Base-by-base conservation (phyloP, 2,888 invertebrate species). In the Acleris cristana region DNA sequence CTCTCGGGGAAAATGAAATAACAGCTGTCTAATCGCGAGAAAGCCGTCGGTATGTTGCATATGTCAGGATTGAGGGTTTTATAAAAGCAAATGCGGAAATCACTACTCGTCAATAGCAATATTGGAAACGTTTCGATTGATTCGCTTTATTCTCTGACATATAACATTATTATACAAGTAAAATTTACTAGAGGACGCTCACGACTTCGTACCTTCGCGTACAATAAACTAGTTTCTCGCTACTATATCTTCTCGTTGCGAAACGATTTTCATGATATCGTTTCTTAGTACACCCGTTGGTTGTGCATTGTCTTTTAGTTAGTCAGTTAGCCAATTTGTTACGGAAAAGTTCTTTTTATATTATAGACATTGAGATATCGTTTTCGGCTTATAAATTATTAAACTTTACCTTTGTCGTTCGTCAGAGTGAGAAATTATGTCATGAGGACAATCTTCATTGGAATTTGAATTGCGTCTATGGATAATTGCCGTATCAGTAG, bases 401-500 rank as follows among this genome's bases (percentile, higher is more conserved):
- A 26, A 26, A 26, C 26, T 26, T 34, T 77, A 90, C 91, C 82
- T 89, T 75, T 91, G 91, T 65, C 86, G 83, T 34, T 81, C 83
- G n/a, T 80, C 69, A 6, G 77, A 81, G 26, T 83, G 77, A 10
- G 85, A 82, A 44, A 79, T 75, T 4, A 87, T 72, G 53, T 70
- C 76, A 44, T 77, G 73, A 2, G 73, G 34, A 59, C 73, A 73
- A 64, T 83, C 79, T 73, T 82, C 78, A 34, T 84, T 85, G 72
- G 83, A 81, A 52, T 80, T 78, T 62, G 81, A 77, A 75, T 80
- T 81, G 26, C 71, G 79, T 72, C 85, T 81, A 48, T 87, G 83
- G 2, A 90, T 73, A 34, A 91, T 82, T 3, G 89, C 91, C 0
- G 92, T 92, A 74, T 92, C 91, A 0, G 92, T 92, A 0, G 90